phyloP scores from a whole-genome alignment of 2,113 vertebrate species.

The Pseudopipra pipra region DNA sequence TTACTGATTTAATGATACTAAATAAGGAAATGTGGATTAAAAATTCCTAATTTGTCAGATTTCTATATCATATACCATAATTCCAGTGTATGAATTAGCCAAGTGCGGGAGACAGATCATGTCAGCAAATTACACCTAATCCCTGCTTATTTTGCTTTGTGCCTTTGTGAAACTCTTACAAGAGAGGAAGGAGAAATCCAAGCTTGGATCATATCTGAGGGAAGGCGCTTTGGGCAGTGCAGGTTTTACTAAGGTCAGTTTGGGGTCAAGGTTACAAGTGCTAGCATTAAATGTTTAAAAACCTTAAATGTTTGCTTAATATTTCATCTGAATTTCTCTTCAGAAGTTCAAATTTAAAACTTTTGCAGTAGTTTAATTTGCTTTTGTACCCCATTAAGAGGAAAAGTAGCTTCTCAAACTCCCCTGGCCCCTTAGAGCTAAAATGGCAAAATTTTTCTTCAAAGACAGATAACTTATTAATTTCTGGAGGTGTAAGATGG shows the following conservation, averaged over 20 bases:
- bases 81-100: not conserved
- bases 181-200: not conserved
- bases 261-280: not conserved
- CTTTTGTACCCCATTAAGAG: not conserved
- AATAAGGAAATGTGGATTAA: not conserved
- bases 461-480: not conserved
- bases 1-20: not conserved
- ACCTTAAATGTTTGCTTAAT: not conserved
- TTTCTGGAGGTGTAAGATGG: not conserved
- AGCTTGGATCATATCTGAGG: conserved; percentile 8
- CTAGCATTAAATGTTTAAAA: not conserved
- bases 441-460: not conserved
- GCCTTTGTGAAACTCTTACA: not conserved
- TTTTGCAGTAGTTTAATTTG: not conserved
- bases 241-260: not conserved
- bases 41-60: not conserved
- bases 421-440: not conserved
- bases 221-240: not conserved
- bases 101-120: not conserved
- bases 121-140: not conserved
- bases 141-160: not conserved
- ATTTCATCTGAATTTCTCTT: not conserved
- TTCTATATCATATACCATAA: not conserved
- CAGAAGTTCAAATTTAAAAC: conserved; percentile 17
- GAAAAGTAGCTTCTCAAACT: not conserved